Conservation (phyloP, 1,140 invertebrate genomes). For the Heliconius eleuchia region DNA sequence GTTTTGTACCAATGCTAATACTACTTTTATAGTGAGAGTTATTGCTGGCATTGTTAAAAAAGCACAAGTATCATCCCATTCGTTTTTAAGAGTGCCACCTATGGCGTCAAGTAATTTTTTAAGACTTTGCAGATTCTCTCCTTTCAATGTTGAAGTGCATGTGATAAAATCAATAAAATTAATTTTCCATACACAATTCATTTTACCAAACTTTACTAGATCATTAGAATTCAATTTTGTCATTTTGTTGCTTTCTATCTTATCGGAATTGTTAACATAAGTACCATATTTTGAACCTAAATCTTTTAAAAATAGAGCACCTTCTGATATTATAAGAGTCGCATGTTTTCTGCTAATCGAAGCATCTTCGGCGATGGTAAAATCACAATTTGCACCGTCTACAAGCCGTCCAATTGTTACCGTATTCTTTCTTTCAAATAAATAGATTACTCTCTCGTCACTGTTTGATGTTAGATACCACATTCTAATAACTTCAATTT, state of each 20-base stretch:
- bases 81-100: conserved; percentile 68
- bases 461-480: conserved; percentile 65
- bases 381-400: conserved; percentile 60
- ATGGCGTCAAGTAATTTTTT: conserved; percentile 63
- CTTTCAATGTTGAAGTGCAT: conserved; percentile 77
- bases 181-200: conserved; percentile 77
- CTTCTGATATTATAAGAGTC: conserved; percentile 51
- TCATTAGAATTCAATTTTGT: conserved; percentile 69
- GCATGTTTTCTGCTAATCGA: conserved; percentile 83
- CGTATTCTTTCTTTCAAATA: conserved; percentile 48
- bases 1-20: conserved; percentile 84
- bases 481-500: conserved; percentile 45
- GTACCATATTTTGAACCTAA: conserved; percentile 82
- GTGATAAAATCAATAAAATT: conserved; percentile 63
- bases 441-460: conserved; percentile 62
- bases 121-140: conserved; percentile 62
- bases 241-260: conserved; percentile 55
- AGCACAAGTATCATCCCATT: conserved; percentile 81
- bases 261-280: conserved; percentile 71
- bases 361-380: conserved; percentile 77
- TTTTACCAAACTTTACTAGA: conserved; percentile 80
- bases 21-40: conserved; percentile 86
- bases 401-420: conserved; percentile 61
- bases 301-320: conserved; percentile 70
- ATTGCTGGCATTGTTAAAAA: conserved; percentile 86